Base-by-base conservation (phyloP, 2,797 vertebrate species). In the Phalloptychus januarius region DNA sequence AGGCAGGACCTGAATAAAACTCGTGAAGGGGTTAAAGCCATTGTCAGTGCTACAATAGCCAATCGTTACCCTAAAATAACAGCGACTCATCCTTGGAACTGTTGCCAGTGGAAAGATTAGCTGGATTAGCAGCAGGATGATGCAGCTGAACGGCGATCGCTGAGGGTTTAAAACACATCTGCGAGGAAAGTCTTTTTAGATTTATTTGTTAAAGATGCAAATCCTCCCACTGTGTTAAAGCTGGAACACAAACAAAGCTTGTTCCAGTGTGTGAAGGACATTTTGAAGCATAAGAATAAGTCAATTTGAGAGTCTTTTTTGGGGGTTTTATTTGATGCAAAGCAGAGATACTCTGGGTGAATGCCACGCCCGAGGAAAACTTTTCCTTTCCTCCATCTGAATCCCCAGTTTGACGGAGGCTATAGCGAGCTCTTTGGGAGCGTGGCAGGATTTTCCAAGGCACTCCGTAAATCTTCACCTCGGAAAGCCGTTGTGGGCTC, bases 41-140 rank as follows among this genome's bases (percentile, higher is more conserved):
- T 91, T 91, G 92, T 92, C 91, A 89, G 92, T 88, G 88, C 90
- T 87, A 92, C 90, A 88, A 89, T 86, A 82, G 81, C 77, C 88
- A 84, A 90, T 92, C 84, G 11, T 92, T 87, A 88, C 80, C 88
- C 86, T 82, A 79, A 89, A 92, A 93, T 89, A 93, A 90, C 89
- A 88, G 80, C 42, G 78, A 87, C 90, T 76, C 77, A 18, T 84
- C 77, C 80, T 81, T 86, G 88, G 83, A 89, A 89, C 82, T 79
- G 83, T 77, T 52, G 82, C 90, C 90, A 84, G 31, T 85, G 86
- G 78, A 90, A 83, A 90, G 93, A 93, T 94, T 92, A 93, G 84
- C 69, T 75, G 93, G 92, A 94, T 94, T 91, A 93, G 85, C 76
- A 71, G 63, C 3, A 80, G 80, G 83, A 90, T 83, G 86, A 93